phyloP scores from a whole-genome alignment of 2,113 vertebrate species.

The Gobio gobio region DNA sequence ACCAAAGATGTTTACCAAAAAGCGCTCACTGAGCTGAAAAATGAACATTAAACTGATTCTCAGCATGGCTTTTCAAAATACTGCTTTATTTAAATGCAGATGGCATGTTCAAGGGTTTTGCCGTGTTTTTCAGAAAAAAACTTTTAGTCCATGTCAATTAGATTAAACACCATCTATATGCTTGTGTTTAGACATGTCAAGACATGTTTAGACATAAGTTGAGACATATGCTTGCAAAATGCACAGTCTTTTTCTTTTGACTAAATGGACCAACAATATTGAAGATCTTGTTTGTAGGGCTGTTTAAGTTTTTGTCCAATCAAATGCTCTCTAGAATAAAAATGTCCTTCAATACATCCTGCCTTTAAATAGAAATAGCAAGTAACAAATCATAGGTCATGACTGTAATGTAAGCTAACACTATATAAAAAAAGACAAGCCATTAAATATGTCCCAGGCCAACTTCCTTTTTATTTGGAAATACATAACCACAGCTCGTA shows the following conservation, averaged over 20 bases:
- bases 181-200: not conserved
- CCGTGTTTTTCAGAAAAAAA: not conserved
- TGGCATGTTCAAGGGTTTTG: not conserved
- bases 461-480: not conserved
- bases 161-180: not conserved
- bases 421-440: not conserved
- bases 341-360: not conserved
- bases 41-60: conserved; percentile 17
- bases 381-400: not conserved
- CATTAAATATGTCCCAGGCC: too few species aligned
- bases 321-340: not conserved
- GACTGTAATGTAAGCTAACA: not conserved
- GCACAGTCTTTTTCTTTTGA: not conserved
- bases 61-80: not conserved
- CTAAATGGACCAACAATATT: not conserved
- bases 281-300: not conserved
- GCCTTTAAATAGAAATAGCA: not conserved
- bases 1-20: conserved; percentile 19
- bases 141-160: not conserved
- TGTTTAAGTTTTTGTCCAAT: not conserved
- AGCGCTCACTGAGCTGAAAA: conserved; percentile 32
- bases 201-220: not conserved
- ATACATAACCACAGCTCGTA: not conserved
- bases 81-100: not conserved
- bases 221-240: not conserved